Evolutionary conservation across 2,797 vertebrate species (phyloP).

Genomic region (Tenualosa thibaudeaui): DNA sequence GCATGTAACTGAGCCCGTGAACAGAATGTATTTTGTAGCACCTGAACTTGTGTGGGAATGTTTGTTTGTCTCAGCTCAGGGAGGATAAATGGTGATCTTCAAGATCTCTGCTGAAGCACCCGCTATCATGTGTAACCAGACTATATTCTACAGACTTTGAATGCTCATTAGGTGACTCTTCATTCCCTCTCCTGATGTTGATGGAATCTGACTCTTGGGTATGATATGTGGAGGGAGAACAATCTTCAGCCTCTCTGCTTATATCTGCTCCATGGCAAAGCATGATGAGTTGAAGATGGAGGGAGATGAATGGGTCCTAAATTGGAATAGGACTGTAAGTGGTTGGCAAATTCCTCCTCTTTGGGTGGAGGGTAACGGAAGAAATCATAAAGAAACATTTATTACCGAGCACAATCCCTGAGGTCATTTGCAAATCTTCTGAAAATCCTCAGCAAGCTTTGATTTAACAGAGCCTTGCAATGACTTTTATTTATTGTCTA

Average conservation of each 20-base stretch:
- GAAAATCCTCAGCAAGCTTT: constrained; percentile 90
- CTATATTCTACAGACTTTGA: constrained; percentile 50
- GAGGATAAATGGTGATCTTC: constrained; percentile 53
- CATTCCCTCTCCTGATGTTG: constrained; percentile 57
- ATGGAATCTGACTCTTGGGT: constrained; percentile 63
- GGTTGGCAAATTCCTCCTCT: constrained; percentile 62
- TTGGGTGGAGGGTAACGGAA: constrained; percentile 51
- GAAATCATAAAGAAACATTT: constrained; percentile 57
- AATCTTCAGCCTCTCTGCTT: constrained; percentile 38
- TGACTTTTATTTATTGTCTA: constrained; percentile 95
- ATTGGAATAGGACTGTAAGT: constrained; percentile 54
- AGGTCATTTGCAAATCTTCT: constrained; percentile 93
- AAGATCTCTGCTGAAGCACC: constrained; percentile 32
- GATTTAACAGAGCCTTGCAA: constrained; percentile 92
- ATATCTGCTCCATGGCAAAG: constrained; percentile 41
- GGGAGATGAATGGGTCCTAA: constrained; percentile 50
- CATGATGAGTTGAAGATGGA: constrained; percentile 25
- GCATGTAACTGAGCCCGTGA: background rate
- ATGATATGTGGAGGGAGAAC: background rate
- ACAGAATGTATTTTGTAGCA: constrained; percentile 25
- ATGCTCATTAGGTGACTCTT: constrained; percentile 50
- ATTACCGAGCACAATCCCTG: constrained; percentile 78
- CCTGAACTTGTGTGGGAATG: background rate
- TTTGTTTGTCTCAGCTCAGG: constrained; percentile 25
- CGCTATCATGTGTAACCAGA: constrained; percentile 25